Evolutionary conservation across 1,140 invertebrate genomes (phyloP).

Genomic region (Monochamus saltuarius): DNA sequence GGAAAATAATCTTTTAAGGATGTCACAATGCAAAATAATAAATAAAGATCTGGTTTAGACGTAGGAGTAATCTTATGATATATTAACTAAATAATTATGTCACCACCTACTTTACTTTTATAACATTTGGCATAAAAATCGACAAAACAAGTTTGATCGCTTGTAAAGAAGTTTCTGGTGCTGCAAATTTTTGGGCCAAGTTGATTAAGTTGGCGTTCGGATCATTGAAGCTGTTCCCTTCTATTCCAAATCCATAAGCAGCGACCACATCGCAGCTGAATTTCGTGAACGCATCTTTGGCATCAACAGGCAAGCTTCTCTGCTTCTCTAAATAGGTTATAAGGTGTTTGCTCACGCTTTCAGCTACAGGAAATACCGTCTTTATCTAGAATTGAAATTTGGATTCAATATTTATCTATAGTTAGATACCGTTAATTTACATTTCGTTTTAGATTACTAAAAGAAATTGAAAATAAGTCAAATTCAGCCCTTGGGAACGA

Average conservation of each 20-base stretch:
- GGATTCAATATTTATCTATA: too few species aligned
- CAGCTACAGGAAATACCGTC: slow-evolving; percentile 41
- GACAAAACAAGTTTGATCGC: slow-evolving; percentile 42
- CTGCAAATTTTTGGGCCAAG: slow-evolving; percentile 46
- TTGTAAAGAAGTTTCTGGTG: slow-evolving; percentile 7
- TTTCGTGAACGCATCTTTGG: slow-evolving; percentile 47
- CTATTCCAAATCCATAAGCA: slow-evolving; percentile 54
- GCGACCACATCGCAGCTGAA: slow-evolving; percentile 57
- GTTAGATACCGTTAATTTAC: too few species aligned
- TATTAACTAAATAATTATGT: neutral
- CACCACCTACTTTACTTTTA: slow-evolving; percentile 5
- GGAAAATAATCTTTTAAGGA: too few species aligned
- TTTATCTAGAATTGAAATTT: slow-evolving; percentile 28
- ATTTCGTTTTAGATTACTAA: too few species aligned
- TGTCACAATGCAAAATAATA: too few species aligned
- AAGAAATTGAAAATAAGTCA: too few species aligned
- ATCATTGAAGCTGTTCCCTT: slow-evolving; percentile 48
- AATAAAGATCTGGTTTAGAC: too few species aligned
- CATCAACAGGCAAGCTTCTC: slow-evolving; percentile 34
- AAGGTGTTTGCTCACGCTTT: slow-evolving; percentile 39
- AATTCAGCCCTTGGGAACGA: too few species aligned
- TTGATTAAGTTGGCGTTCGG: slow-evolving; percentile 52
- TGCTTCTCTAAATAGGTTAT: slow-evolving; percentile 35
- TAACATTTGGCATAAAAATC: slow-evolving; percentile 49
- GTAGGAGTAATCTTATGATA: too few species aligned